These are phyloP conservation scores for Parthenolecanium corni DNA, from an alignment of 2,888 invertebrate species.

Conservation along the genomic window DNA sequence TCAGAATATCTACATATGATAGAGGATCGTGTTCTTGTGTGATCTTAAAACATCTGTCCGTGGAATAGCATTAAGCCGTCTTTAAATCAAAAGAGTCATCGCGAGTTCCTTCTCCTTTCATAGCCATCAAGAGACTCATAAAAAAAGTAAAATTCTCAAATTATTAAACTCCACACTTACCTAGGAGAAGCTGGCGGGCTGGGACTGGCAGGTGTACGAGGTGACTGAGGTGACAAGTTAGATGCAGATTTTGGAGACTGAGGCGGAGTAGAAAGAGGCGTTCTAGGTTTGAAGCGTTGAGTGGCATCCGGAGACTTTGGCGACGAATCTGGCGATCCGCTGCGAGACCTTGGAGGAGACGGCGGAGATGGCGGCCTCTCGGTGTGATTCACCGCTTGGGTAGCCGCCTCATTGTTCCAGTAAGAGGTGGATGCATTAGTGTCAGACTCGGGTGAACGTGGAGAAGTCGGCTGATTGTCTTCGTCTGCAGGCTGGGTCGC, in stretches of 20 bases:
- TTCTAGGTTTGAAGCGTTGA: neutral
- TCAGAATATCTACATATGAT: too few relatives aligned
- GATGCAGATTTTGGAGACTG: neutral
- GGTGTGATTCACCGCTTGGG: too few relatives aligned
- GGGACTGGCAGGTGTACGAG: neutral
- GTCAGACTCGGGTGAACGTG: neutral
- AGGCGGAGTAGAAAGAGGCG: slow-evolving; percentile 11
- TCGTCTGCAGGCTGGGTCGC: neutral
- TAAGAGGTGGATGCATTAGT: neutral
- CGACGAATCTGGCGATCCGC: neutral
- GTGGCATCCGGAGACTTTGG: slow-evolving; percentile 4
- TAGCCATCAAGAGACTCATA: too few relatives aligned
- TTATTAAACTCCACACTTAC: neutral
- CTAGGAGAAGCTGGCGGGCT: neutral
- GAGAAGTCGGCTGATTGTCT: slow-evolving; percentile 1
- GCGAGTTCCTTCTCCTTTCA: too few relatives aligned
- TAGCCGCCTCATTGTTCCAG: too few relatives aligned
- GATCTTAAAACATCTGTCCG: too few relatives aligned
- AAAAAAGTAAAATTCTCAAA: too few relatives aligned
- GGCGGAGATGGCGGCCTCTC: neutral
- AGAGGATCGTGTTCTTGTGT: too few relatives aligned
- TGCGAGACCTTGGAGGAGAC: neutral
- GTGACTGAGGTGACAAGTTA: slow-evolving; percentile 2
- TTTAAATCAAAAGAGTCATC: too few relatives aligned
- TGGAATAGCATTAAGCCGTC: too few relatives aligned